phyloP scores from a whole-genome alignment of 2,888 invertebrate species.

The Pyralis farinalis region DNA sequence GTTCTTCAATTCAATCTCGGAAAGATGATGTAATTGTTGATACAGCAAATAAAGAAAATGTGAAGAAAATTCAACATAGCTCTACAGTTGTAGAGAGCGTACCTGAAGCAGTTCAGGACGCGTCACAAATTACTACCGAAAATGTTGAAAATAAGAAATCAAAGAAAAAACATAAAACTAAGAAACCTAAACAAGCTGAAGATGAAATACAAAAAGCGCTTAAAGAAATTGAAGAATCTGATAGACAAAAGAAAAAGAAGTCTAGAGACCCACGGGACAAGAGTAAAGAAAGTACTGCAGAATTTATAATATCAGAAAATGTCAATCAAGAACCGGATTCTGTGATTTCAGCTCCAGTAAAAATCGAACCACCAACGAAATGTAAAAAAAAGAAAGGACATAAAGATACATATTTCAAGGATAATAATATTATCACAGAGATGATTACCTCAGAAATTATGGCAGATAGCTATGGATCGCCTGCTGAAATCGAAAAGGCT shows the following conservation, averaged over 20 bases:
- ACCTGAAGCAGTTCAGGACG: constrained; percentile 31
- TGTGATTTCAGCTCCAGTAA: neutral
- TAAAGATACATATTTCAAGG: constrained; percentile 26
- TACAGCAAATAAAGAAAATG: constrained; percentile 27
- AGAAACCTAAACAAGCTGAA: constrained; percentile 49
- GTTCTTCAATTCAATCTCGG: constrained; percentile 13
- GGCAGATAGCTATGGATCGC: neutral
- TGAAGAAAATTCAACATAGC: constrained; percentile 53
- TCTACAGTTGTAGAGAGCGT: constrained; percentile 46
- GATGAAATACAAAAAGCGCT: constrained; percentile 70
- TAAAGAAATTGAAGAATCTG: constrained; percentile 65
- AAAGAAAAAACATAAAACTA: constrained; percentile 64
- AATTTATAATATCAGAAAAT: constrained; percentile 13
- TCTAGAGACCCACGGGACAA: constrained; percentile 41
- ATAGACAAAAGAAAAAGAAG: constrained; percentile 60
- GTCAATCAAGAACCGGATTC: neutral
- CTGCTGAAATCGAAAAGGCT: constrained; percentile 15
- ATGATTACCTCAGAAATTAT: constrained; percentile 8
- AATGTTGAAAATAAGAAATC: constrained; percentile 45
- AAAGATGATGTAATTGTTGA: constrained; percentile 19
- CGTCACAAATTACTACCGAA: constrained; percentile 24
- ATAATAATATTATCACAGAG: constrained; percentile 19
- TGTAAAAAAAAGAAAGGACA: constrained; percentile 39
- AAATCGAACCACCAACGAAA: constrained; percentile 24
- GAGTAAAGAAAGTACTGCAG: constrained; percentile 30